Percentiles rank a stretch among this genome's conserved stretches.
phyloP scores from a whole-genome alignment of 2,888 invertebrate species.

The Sipha maydis region DNA sequence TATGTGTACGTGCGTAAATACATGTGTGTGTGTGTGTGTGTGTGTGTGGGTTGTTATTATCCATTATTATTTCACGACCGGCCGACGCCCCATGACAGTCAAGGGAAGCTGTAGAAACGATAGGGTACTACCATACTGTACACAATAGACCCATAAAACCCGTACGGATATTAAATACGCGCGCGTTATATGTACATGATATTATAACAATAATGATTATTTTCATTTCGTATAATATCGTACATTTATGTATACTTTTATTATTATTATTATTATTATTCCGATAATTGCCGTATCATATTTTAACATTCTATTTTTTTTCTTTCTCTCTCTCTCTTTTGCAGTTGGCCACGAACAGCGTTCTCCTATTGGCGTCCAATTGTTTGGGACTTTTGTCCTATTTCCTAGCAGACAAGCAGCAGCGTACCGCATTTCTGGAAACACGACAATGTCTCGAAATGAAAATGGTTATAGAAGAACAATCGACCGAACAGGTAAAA shows the following conservation, averaged over 20 bases:
- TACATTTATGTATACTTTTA: too few relatives aligned
- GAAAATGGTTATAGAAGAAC: slow-evolving; percentile 91
- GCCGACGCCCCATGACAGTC: background rate
- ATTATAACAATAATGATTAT: slow-evolving; percentile 2
- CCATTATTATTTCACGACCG: slow-evolving; percentile 21
- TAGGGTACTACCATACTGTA: background rate
- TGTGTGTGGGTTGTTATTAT: background rate
- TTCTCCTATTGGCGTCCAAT: slow-evolving; percentile 78
- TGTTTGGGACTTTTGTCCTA: slow-evolving; percentile 80
- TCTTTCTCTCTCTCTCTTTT: slow-evolving; percentile 57
- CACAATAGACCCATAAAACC: slow-evolving; percentile 18
- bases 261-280: background rate
- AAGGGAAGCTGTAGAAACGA: background rate
- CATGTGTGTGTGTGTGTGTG: background rate
- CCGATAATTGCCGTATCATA: background rate
- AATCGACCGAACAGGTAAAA: slow-evolving; percentile 88
- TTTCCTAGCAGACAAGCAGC: slow-evolving; percentile 84
- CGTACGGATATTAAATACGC: background rate
- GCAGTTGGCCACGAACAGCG: slow-evolving; percentile 79
- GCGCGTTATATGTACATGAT: background rate
- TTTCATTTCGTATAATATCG: background rate
- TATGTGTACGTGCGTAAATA: background rate
- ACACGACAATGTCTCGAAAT: slow-evolving; percentile 91
- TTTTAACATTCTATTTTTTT: background rate
- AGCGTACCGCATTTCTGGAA: slow-evolving; percentile 87